Percentiles rank a stretch among this genome's conserved stretches.
phyloP scores from a whole-genome alignment of 2,113 vertebrate genomes.

The Zootoca vivipara region DNA sequence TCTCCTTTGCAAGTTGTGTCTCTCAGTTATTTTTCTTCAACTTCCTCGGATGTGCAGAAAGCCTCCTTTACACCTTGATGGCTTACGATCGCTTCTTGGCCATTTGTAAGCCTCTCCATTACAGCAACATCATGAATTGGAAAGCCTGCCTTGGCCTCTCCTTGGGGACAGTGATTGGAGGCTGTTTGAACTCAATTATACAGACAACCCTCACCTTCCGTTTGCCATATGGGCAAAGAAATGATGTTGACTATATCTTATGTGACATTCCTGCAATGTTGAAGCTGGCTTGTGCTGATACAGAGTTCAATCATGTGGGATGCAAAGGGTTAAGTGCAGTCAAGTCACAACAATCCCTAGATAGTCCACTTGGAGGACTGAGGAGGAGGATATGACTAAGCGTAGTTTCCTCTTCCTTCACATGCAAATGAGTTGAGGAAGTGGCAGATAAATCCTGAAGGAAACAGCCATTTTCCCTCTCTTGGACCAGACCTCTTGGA shows the following conservation, averaged over 20 bases:
- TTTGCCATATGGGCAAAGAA: constrained; percentile 62
- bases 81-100: constrained; percentile 52
- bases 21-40: constrained; percentile 67
- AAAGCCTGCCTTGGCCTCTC: constrained; percentile 26
- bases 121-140: constrained; percentile 37
- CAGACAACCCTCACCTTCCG: constrained; percentile 62
- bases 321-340: no score
- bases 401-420: no score
- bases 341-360: no score
- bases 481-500: no score
- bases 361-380: no score
- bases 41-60: constrained; percentile 68
- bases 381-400: no score
- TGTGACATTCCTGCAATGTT: constrained; percentile 69
- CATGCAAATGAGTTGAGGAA: no score
- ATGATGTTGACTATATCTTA: constrained; percentile 62
- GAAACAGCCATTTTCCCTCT: no score
- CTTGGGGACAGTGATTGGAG: constrained; percentile 18
- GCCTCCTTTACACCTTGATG: constrained; percentile 62
- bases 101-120: constrained; percentile 55
- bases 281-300: constrained; percentile 61
- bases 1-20: constrained; percentile 64
- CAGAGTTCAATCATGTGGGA: no score
- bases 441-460: no score
- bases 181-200: constrained; percentile 59